Percentiles rank a stretch among this genome's conserved stretches.
Conservation (phyloP, 2,888 invertebrate species). For the Caenorhabditis doughertyi region DNA sequence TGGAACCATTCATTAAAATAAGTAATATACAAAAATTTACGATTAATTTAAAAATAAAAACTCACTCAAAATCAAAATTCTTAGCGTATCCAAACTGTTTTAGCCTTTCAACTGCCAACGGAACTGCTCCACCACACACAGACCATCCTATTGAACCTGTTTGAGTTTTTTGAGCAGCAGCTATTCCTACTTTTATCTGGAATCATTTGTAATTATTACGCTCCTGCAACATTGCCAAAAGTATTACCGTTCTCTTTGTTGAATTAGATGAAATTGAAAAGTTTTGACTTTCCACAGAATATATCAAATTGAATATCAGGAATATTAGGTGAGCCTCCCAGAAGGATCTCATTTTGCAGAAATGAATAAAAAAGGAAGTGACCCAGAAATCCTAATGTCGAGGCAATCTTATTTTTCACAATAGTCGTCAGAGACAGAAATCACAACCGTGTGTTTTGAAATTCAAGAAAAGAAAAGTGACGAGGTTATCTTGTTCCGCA, state of each 20-base stretch:
- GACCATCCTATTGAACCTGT: constrained; percentile 51
- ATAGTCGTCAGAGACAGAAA: neutral
- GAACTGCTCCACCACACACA: constrained; percentile 62
- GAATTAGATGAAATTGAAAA: neutral
- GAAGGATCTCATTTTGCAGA: neutral
- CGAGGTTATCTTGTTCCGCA: neutral
- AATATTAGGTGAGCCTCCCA: neutral
- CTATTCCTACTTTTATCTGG: constrained; percentile 50
- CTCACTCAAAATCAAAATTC: constrained; percentile 63
- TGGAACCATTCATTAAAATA: too few relatives aligned
- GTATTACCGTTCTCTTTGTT: too few relatives aligned
- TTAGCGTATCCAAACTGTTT: constrained; percentile 45
- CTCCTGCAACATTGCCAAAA: too few relatives aligned
- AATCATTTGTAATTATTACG: neutral
- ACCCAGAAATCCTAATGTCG: neutral
- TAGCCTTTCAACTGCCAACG: constrained; percentile 56
- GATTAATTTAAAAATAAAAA: neutral
- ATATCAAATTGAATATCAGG: too few relatives aligned
- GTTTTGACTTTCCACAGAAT: too few relatives aligned
- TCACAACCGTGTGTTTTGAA: neutral
- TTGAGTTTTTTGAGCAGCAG: constrained; percentile 35
- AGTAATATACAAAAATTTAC: too few relatives aligned
- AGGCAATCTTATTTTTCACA: neutral
- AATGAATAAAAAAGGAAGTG: neutral
- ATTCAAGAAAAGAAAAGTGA: neutral